phyloP scores from a whole-genome alignment of 2,888 invertebrate species.

The Morpho helenor region DNA sequence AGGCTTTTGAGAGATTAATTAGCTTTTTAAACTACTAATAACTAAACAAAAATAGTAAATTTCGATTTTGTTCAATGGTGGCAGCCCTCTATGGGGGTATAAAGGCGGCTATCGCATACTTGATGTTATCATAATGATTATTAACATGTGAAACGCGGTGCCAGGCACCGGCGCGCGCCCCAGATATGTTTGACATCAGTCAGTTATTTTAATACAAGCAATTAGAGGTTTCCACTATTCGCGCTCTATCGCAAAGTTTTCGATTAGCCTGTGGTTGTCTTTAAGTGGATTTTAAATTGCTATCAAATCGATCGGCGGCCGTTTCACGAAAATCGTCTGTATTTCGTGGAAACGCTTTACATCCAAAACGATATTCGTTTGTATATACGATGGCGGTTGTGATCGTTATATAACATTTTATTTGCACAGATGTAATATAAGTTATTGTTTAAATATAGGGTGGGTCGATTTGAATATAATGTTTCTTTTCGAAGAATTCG shows the following conservation, averaged over 20 bases:
- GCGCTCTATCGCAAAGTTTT: constrained; percentile 64
- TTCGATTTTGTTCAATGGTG: constrained; percentile 7
- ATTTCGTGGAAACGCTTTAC: constrained; percentile 17
- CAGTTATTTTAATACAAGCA: constrained; percentile 78
- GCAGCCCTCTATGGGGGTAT: constrained; percentile 46
- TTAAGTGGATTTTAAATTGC: constrained; percentile 77
- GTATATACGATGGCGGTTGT: constrained; percentile 5
- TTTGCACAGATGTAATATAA: constrained; percentile 1
- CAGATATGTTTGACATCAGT: constrained; percentile 77
- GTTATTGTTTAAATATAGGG: background rate
- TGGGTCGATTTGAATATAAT: background rate
- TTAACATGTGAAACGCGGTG: constrained; percentile 74
- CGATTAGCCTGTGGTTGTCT: constrained; percentile 74
- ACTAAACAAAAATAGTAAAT: background rate
- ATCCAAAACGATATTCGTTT: constrained; percentile 12
- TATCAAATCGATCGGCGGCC: constrained; percentile 48
- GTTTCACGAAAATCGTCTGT: constrained; percentile 33
- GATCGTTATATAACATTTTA: constrained; percentile 8
- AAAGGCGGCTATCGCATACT: constrained; percentile 70
- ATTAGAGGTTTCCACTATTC: constrained; percentile 65
- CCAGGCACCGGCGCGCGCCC: constrained; percentile 68
- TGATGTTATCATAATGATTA: constrained; percentile 79
- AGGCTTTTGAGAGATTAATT: no score
- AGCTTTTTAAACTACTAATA: background rate
- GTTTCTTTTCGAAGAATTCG: background rate